phyloP scores from a whole-genome alignment of 2,797 vertebrate species.

The Rhodeus uyekii region DNA sequence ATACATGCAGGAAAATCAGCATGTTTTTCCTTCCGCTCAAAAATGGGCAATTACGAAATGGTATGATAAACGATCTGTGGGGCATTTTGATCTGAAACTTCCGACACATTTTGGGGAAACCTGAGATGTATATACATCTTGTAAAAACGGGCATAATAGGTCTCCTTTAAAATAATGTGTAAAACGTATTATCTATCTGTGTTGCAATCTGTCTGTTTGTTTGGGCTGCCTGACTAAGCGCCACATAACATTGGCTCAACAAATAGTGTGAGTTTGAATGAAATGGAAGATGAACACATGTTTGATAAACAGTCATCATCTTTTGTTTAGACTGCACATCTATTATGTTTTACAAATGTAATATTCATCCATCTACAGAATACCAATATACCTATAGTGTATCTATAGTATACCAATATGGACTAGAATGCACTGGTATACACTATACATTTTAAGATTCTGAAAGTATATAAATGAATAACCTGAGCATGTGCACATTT shows the following conservation, averaged over 20 bases:
- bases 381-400: too few species aligned
- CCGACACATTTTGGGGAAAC: too few species aligned
- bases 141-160: too few species aligned
- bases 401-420: too few species aligned
- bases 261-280: neutral
- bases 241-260: constrained; percentile 2
- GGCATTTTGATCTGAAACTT: too few species aligned
- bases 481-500: too few species aligned
- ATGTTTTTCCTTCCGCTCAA: too few species aligned
- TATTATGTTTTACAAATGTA: neutral
- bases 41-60: too few species aligned
- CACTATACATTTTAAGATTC: neutral
- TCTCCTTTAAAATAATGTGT: neutral
- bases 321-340: neutral
- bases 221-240: constrained; percentile 12
- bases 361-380: neutral
- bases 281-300: neutral
- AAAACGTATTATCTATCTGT: constrained; percentile 49
- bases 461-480: too few species aligned
- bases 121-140: too few species aligned
- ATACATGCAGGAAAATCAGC: too few species aligned
- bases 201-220: constrained; percentile 32
- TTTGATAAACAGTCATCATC: neutral
- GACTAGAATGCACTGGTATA: neutral
- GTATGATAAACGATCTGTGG: too few species aligned